phyloP scores from a whole-genome alignment of 1,140 invertebrate species.

The Acromyrmex echinatior region DNA sequence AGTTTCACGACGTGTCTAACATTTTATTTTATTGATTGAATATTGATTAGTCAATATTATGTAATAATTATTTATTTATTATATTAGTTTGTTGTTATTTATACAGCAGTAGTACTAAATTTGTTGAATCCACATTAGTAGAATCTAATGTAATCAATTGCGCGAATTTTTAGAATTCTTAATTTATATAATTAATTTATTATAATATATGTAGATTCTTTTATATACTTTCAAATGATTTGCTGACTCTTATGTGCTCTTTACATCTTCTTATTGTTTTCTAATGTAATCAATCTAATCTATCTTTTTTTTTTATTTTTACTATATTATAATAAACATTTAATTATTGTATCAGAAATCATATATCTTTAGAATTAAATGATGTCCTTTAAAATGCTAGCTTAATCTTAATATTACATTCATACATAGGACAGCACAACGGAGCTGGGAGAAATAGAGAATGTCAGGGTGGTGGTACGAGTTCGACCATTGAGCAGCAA shows the following conservation, averaged over 20 bases:
- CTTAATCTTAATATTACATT: slow-evolving; percentile 27
- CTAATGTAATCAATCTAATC: neutral
- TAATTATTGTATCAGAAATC: neutral
- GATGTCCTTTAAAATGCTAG: neutral
- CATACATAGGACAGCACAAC: slow-evolving; percentile 74
- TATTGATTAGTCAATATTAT: slow-evolving; percentile 20
- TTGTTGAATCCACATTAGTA: neutral
- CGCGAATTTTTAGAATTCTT: too few relatives aligned
- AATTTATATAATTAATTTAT: too few relatives aligned
- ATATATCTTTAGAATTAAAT: slow-evolving; percentile 31
- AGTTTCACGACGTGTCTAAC: neutral
- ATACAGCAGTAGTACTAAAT: neutral
- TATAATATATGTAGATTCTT: too few relatives aligned
- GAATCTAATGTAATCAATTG: neutral
- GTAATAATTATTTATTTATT: slow-evolving; percentile 3
- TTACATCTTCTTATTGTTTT: too few relatives aligned
- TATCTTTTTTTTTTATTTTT: neutral
- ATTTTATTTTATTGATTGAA: slow-evolving; percentile 19
- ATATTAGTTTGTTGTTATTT: neutral
- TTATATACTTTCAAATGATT: too few relatives aligned
- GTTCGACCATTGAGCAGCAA: slow-evolving; percentile 94
- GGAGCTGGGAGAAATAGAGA: slow-evolving; percentile 83
- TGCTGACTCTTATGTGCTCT: too few relatives aligned
- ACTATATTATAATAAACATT: neutral
- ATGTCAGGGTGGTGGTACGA: slow-evolving; percentile 94